Conservation (phyloP, 2,113 vertebrate genomes). For the Caranx ignobilis region DNA sequence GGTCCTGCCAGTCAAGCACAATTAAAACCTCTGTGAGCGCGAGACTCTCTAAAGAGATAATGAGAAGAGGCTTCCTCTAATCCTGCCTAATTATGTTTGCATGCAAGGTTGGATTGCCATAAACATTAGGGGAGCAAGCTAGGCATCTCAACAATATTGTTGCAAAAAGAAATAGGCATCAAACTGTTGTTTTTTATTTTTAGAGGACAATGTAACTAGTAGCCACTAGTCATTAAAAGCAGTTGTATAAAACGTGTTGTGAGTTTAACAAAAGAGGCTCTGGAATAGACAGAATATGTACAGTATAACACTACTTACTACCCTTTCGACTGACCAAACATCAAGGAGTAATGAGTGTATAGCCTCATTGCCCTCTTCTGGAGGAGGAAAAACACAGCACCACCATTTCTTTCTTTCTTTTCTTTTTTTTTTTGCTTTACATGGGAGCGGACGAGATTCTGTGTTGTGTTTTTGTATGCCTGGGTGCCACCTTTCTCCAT, state of each 20-base stretch:
- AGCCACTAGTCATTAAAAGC: neutral
- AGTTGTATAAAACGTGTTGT: neutral
- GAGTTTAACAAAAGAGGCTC: neutral
- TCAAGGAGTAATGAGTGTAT: conserved; percentile 21
- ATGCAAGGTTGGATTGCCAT: conserved; percentile 66
- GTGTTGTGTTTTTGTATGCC: conserved; percentile 4
- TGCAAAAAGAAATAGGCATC: neutral
- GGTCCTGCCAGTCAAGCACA: conserved; percentile 71
- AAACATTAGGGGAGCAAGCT: conserved; percentile 55
- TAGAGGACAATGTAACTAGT: neutral
- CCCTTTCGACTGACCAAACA: conserved; percentile 38
- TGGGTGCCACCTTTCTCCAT: conserved; percentile 31
- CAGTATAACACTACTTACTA: neutral
- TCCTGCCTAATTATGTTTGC: conserved; percentile 78
- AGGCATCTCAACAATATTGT: neutral
- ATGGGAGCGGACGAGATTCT: conserved; percentile 37
- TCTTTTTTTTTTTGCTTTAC: too few species aligned
- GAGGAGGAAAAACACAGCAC: conserved; percentile 50
- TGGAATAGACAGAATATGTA: neutral
- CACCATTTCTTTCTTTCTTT: neutral
- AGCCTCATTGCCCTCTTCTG: conserved; percentile 67
- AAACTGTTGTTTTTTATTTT: conserved; percentile 10
- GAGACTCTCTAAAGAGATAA: conserved; percentile 77
- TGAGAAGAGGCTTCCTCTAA: conserved; percentile 76
- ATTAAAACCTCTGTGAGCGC: conserved; percentile 78